These are phyloP conservation scores for Gastracanthus pulcherrimus DNA, from an alignment of 2,888 invertebrate species.

Conservation along the genomic window DNA sequence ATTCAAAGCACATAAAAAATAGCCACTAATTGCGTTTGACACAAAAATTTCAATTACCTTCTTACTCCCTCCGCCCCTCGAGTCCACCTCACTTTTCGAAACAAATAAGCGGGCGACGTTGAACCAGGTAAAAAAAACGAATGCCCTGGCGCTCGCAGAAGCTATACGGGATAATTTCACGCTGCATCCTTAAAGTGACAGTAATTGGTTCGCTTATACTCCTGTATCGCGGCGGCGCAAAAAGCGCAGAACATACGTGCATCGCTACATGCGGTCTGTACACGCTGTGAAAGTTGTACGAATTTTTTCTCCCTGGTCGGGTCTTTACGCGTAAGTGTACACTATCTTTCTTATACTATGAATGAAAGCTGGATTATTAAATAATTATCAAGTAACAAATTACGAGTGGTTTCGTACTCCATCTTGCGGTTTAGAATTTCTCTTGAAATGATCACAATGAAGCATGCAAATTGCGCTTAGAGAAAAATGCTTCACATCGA, in stretches of 20 bases:
- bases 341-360: no score
- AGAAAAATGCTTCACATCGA: neutral
- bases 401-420: neutral
- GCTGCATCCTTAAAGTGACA: conserved; percentile 34
- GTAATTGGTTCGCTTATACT: conserved; percentile 22
- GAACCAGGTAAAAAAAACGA: neutral
- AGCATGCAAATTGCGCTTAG: neutral
- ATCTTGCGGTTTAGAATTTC: neutral
- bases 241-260: neutral
- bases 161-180: conserved; percentile 26
- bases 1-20: neutral
- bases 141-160: neutral
- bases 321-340: no score
- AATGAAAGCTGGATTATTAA: no score
- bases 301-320: neutral
- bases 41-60: no score
- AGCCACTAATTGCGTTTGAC: no score
- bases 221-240: neutral
- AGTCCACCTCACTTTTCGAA: no score
- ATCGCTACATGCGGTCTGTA: no score
- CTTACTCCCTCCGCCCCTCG: no score
- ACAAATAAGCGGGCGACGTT: neutral
- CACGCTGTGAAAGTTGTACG: conserved; percentile 3
- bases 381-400: neutral
- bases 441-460: no score